Percentiles rank a stretch among this genome's conserved stretches.
phyloP scores from a whole-genome alignment of 2,888 invertebrate genomes.

The Schizotus pectinicornis region DNA sequence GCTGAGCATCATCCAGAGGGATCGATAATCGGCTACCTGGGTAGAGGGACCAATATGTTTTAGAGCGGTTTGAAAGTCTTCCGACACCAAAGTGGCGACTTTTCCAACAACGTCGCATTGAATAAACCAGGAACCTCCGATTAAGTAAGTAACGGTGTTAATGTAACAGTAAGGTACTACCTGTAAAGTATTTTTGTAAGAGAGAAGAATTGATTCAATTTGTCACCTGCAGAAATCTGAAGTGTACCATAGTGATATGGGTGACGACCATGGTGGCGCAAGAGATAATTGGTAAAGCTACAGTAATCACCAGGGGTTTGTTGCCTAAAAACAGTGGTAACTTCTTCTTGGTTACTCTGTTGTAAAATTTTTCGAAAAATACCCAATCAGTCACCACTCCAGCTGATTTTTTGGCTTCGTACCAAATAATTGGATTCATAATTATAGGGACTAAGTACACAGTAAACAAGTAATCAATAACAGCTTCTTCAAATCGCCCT shows the following conservation, averaged over 20 bases:
- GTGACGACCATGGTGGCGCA: conserved; percentile 70
- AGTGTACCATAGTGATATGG: conserved; percentile 74
- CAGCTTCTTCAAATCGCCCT: conserved; percentile 76
- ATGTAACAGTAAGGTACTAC: conserved; percentile 73
- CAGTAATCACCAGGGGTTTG: conserved; percentile 65
- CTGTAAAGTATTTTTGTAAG: conserved; percentile 43
- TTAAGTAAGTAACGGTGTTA: conserved; percentile 71
- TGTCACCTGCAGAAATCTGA: conserved; percentile 65
- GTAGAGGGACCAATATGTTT: conserved; percentile 72
- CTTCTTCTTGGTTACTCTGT: conserved; percentile 64
- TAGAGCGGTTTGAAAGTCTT: conserved; percentile 73
- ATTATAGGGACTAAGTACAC: conserved; percentile 73
- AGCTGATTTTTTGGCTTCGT: conserved; percentile 70
- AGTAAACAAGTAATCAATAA: conserved; percentile 76
- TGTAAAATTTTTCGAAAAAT: conserved; percentile 71
- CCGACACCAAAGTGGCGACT: conserved; percentile 70
- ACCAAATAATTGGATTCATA: conserved; percentile 70
- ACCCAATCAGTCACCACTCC: conserved; percentile 69
- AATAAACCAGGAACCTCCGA: conserved; percentile 75
- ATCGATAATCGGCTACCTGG: conserved; percentile 72
- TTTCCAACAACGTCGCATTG: conserved; percentile 70
- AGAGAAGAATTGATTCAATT: background rate
- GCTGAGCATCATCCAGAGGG: conserved; percentile 74
- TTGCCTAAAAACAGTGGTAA: conserved; percentile 65
- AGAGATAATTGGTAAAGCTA: conserved; percentile 68